Conservation (phyloP, 2,888 invertebrate species). For the Andrena flavipes region DNA sequence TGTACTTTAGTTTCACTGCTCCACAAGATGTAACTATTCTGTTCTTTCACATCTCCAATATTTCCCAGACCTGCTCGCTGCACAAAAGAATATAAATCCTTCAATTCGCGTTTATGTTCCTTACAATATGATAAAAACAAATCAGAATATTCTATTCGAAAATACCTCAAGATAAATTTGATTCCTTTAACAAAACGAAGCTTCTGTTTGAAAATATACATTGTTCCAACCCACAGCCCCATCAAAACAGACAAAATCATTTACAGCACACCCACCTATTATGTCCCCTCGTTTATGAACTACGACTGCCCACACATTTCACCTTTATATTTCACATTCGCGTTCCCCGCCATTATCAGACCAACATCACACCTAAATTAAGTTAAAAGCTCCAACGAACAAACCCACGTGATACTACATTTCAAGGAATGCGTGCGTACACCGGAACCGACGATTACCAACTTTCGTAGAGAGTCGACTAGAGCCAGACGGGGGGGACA, state of each 20-base stretch:
- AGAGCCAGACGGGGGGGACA: constrained; percentile 40
- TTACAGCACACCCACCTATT: not conserved
- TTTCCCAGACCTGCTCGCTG: too few species aligned
- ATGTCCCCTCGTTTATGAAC: not conserved
- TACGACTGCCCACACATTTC: not conserved
- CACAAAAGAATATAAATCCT: too few species aligned
- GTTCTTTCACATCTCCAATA: too few species aligned
- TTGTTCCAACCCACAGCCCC: not conserved
- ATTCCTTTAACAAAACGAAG: too few species aligned
- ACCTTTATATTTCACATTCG: not conserved
- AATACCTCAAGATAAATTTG: too few species aligned
- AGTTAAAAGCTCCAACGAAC: constrained; percentile 13
- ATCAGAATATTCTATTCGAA: too few species aligned
- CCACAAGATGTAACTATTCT: too few species aligned
- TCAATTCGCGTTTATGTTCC: too few species aligned
- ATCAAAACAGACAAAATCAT: not conserved
- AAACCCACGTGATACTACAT: not conserved
- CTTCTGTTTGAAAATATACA: not conserved
- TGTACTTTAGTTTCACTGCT: too few species aligned
- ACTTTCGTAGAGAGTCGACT: constrained; percentile 31
- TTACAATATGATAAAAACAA: too few species aligned
- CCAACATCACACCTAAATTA: not conserved
- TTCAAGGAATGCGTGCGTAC: constrained; percentile 9
- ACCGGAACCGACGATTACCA: constrained; percentile 14
- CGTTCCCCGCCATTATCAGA: not conserved